phyloP scores from a whole-genome alignment of 2,113 vertebrate species.

The Condylura cristata region DNA sequence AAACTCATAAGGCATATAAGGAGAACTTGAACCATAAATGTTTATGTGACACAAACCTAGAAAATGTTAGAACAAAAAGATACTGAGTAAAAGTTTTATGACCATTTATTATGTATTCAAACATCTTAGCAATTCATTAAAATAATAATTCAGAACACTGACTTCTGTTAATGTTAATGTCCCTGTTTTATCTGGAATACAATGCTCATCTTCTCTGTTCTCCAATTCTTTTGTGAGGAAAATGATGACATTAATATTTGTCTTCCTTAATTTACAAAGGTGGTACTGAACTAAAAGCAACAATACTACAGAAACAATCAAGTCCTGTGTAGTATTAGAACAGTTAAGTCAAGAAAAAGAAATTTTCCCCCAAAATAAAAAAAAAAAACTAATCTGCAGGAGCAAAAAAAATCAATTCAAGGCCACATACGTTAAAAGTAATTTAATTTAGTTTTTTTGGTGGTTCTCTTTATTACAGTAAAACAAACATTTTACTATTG shows the following conservation, averaged over 20 bases:
- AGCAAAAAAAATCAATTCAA: constrained; percentile 34
- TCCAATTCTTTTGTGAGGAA: constrained; percentile 33
- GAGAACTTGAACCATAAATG: neutral
- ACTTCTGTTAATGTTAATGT: neutral
- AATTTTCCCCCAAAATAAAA: neutral
- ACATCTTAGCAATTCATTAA: neutral
- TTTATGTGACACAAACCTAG: neutral
- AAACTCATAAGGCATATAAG: neutral
- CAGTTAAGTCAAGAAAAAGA: constrained; percentile 39
- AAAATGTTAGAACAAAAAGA: constrained; percentile 9
- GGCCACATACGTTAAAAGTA: constrained; percentile 12
- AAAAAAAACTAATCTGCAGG: neutral
- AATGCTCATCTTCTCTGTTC: neutral
- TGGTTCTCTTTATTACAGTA: constrained; percentile 48
- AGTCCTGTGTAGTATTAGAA: constrained; percentile 35
- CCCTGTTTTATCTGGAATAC: neutral
- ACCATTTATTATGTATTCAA: neutral
- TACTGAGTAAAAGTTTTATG: neutral
- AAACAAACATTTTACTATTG: constrained; percentile 36
- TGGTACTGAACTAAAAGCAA: neutral
- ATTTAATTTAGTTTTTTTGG: constrained; percentile 26
- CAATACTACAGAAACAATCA: constrained; percentile 23
- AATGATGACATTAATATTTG: neutral
- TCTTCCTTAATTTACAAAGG: constrained; percentile 7
- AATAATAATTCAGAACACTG: neutral